Base-by-base conservation (phyloP, 1,140 invertebrate species). In the Tetramorium simillimum region DNA sequence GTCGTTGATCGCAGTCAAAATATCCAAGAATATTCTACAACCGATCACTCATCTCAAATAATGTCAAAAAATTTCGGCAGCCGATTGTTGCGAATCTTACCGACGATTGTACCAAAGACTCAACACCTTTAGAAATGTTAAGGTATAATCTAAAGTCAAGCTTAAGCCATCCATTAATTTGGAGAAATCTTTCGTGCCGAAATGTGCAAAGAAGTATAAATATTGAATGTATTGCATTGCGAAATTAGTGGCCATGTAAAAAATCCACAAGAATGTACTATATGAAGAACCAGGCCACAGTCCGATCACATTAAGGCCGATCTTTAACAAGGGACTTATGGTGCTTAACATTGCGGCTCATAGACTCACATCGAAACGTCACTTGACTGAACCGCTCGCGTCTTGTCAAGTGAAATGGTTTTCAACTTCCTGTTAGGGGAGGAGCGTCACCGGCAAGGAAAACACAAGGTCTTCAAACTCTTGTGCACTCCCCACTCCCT, bases 21-120 rank as follows among this genome's bases (percentile, higher is more conserved):
- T 88, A 63, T 88, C 49, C 5, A 37, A 21, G 10, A 86, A 58
- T 62, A 70, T 85, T 82, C 73, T 76, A 28, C 6, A 85, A 80
- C 12, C 40, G 18, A 77, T 56, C 24, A 46, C 4, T 80, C 0
- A 14, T 49, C 24, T 46, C 6, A 4, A 3, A 24, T 53, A 69
- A 40, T 37, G 3, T 28, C 28, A 1, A 49, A 3, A 46, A 14
- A 37, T 65, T 18, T 18, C 37, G 16, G 1, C 5, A 7, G 28
- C n/a, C 3, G n/a, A 51, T 18, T 33, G 0, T 51, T 14, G n/a
- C n/a, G n/a, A 7, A 18, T 21, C 84, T 86, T 78, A 78, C 84
- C 73, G 43, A n/a, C 63, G 33, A 78, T 86, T 78, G 6, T 43
- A 24, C 84, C 85, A 81, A 4, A 72, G n/a, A 0, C 37, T 77